A percentile compares a stretch with the other conserved stretches of the same genome.
These are phyloP conservation scores for Ichneumoninae sp. DNA, from an alignment of 2,888 invertebrate genomes.

Conservation along the genomic window DNA sequence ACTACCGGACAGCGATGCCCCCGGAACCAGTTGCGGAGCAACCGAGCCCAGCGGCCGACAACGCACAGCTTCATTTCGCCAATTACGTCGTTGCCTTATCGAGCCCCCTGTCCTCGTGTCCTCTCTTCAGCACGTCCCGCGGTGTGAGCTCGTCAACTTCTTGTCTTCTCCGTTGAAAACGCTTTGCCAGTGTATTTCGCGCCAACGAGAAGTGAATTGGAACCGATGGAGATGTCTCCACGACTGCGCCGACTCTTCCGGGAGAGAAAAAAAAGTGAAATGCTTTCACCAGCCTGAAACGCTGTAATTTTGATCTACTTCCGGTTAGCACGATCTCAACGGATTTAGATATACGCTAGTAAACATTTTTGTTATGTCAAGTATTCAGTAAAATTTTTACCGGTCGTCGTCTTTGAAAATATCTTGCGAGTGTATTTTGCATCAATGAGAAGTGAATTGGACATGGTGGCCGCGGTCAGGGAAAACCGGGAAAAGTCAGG, in stretches of 20 bases:
- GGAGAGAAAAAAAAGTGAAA: background rate
- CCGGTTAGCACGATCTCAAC: background rate
- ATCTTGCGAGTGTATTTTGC: conserved; percentile 40
- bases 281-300: background rate
- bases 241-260: background rate
- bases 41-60: background rate
- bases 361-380: background rate
- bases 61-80: conserved; percentile 60
- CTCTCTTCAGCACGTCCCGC: conserved; percentile 49
- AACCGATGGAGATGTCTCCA: conserved; percentile 54
- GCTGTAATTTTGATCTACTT: background rate
- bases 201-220: conserved; percentile 58
- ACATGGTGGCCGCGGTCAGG: no score
- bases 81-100: conserved; percentile 64
- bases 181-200: conserved; percentile 45
- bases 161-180: conserved; percentile 56
- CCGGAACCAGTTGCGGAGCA: conserved; percentile 20
- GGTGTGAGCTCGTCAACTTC: conserved; percentile 66
- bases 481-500: no score
- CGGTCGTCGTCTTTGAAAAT: conserved; percentile 50
- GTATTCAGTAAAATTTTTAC: conserved; percentile 12
- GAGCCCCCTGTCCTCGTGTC: conserved; percentile 50
- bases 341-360: background rate
- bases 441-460: conserved; percentile 56
- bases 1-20: background rate